Evolutionary conservation across 2,888 invertebrate genomes (phyloP).

Genomic region (Luperina nickerlii): DNA sequence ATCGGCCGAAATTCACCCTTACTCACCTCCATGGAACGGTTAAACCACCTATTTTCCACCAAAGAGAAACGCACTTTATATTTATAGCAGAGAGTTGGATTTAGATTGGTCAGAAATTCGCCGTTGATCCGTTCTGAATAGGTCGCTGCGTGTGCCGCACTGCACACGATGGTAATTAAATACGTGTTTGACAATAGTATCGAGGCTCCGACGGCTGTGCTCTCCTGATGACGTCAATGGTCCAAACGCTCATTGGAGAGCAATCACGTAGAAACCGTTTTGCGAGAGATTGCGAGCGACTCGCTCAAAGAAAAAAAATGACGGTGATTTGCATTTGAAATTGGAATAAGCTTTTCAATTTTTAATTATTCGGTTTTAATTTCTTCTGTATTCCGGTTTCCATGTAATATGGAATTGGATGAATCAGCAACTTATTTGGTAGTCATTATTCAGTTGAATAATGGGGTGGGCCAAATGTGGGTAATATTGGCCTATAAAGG

Average conservation of each 20-base stretch:
- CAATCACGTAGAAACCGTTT: constrained; percentile 76
- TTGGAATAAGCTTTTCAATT: constrained; percentile 62
- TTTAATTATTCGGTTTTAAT: constrained; percentile 53
- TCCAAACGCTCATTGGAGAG: constrained; percentile 73
- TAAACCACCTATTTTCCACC: constrained; percentile 59
- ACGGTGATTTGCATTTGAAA: constrained; percentile 65
- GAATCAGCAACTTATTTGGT: constrained; percentile 19
- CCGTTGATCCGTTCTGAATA: constrained; percentile 50
- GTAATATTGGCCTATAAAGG: not conserved
- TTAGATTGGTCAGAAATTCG: constrained; percentile 26
- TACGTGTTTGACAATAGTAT: constrained; percentile 89
- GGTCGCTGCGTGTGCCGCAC: constrained; percentile 88
- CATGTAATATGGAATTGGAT: constrained; percentile 1
- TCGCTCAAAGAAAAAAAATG: constrained; percentile 57
- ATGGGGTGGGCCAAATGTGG: too few relatives aligned
- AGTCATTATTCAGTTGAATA: not conserved
- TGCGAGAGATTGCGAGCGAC: constrained; percentile 67
- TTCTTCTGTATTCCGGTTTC: constrained; percentile 13
- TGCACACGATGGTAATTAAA: constrained; percentile 90
- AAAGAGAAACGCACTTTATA: constrained; percentile 60
- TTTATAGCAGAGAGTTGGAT: constrained; percentile 8
- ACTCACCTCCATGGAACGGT: constrained; percentile 65
- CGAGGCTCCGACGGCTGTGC: constrained; percentile 83
- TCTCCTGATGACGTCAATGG: constrained; percentile 87
- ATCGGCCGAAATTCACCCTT: constrained; percentile 87